A percentile compares a stretch with the other conserved stretches of the same genome.
These are phyloP conservation scores for Lasioglossum marginatum DNA, from an alignment of 2,888 invertebrate species.

Conservation along the genomic window DNA sequence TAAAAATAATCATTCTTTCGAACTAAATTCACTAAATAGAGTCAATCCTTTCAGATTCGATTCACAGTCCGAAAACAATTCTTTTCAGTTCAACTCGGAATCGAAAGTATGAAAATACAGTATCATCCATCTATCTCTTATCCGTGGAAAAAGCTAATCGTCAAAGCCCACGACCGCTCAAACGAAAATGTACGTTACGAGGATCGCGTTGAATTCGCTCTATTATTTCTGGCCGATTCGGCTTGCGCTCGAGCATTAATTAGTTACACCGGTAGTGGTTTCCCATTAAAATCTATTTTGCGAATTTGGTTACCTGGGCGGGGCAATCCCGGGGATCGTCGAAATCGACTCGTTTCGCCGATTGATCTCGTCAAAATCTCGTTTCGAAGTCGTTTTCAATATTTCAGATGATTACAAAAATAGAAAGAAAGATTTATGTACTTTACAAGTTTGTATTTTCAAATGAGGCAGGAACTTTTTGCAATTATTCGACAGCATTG, in stretches of 20 bases:
- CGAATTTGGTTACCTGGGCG: constrained; percentile 47
- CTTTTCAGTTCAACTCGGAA: neutral
- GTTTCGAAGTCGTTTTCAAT: neutral
- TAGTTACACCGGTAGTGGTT: constrained; percentile 56
- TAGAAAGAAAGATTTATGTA: neutral
- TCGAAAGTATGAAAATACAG: neutral
- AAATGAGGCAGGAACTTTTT: neutral
- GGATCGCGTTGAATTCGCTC: neutral
- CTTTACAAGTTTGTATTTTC: neutral
- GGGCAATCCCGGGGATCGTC: constrained; percentile 8
- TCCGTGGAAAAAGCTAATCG: neutral
- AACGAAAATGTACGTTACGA: neutral
- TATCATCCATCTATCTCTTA: neutral
- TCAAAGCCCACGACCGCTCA: neutral
- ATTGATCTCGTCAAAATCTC: neutral
- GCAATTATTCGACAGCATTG: neutral
- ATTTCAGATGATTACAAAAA: too few relatives aligned
- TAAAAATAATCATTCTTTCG: neutral
- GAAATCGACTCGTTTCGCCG: constrained; percentile 21
- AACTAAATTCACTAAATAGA: neutral
- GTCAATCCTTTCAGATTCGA: neutral
- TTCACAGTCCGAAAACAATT: neutral
- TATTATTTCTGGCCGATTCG: neutral
- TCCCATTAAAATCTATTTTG: constrained; percentile 57
- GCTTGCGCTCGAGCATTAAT: constrained; percentile 47